These are phyloP conservation scores for Fragum whitleyi DNA, from an alignment of 2,888 invertebrate species.

Conservation along the genomic window DNA sequence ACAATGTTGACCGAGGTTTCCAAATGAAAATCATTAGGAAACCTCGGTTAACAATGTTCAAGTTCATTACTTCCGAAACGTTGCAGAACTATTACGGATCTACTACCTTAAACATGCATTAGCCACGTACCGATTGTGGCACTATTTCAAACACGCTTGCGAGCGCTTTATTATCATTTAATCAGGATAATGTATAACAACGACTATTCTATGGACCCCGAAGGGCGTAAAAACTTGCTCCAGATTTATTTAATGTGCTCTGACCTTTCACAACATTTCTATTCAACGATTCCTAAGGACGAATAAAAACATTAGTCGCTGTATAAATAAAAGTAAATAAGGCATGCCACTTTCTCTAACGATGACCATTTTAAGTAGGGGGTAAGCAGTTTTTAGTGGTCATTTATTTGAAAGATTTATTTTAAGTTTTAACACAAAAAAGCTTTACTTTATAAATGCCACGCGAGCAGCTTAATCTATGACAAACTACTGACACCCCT, in stretches of 20 bases:
- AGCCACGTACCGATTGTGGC: too few species aligned
- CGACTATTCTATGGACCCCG: neutral
- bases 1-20: too few species aligned
- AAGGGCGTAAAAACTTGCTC: constrained; percentile 14
- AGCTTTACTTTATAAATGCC: neutral
- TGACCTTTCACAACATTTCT: neutral
- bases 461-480: too few species aligned
- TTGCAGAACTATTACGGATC: too few species aligned
- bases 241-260: neutral
- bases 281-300: neutral
- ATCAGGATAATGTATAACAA: too few species aligned
- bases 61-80: too few species aligned
- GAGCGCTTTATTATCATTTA: too few species aligned
- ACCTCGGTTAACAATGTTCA: too few species aligned
- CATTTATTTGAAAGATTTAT: constrained; percentile 28
- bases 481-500: too few species aligned
- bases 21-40: too few species aligned
- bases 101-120: too few species aligned
- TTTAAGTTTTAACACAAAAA: constrained; percentile 19
- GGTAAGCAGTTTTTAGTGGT: neutral
- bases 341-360: constrained; percentile 2
- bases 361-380: constrained; percentile 24
- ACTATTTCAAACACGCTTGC: too few species aligned
- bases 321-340: constrained; percentile 46
- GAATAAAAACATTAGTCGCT: constrained; percentile 33